Percentiles rank a stretch among this genome's conserved stretches.
phyloP scores from a whole-genome alignment of 2,888 invertebrate genomes.

The Drosophila lacicola region DNA sequence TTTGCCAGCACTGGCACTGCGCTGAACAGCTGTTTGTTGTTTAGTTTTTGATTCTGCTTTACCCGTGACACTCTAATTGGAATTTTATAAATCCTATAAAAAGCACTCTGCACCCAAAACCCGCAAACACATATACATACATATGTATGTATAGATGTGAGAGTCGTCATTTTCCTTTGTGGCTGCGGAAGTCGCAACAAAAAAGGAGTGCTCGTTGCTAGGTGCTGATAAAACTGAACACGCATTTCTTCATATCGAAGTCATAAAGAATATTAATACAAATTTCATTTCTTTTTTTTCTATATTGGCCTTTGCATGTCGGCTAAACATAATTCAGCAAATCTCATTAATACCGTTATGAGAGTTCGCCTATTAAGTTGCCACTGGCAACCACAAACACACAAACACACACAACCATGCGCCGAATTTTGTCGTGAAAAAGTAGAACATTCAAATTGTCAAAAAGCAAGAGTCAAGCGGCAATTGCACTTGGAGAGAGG shows the following conservation, averaged over 20 bases:
- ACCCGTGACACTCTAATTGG: conserved; percentile 25
- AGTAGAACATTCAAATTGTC: conserved; percentile 71
- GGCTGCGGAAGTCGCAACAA: conserved; percentile 45
- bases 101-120: conserved; percentile 5
- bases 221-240: conserved; percentile 32
- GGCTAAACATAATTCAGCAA: conserved; percentile 40
- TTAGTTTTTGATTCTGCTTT: conserved; percentile 11
- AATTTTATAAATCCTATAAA: conserved; percentile 17
- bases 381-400: conserved; percentile 42
- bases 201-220: conserved; percentile 49
- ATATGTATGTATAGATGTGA: no score
- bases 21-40: conserved; percentile 61
- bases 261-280: conserved; percentile 18
- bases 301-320: conserved; percentile 42
- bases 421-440: conserved; percentile 38
- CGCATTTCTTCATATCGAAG: conserved; percentile 11
- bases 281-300: conserved; percentile 6
- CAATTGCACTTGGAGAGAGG: conserved; percentile 70
- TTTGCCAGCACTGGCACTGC: conserved; percentile 51
- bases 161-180: conserved; percentile 33
- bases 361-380: conserved; percentile 51
- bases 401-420: conserved; percentile 22
- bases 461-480: conserved; percentile 65
- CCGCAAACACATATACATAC: background rate
- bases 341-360: conserved; percentile 51